phyloP scores from a whole-genome alignment of 92 coral and sea anemone species.

The Micromussa lordhowensis region DNA sequence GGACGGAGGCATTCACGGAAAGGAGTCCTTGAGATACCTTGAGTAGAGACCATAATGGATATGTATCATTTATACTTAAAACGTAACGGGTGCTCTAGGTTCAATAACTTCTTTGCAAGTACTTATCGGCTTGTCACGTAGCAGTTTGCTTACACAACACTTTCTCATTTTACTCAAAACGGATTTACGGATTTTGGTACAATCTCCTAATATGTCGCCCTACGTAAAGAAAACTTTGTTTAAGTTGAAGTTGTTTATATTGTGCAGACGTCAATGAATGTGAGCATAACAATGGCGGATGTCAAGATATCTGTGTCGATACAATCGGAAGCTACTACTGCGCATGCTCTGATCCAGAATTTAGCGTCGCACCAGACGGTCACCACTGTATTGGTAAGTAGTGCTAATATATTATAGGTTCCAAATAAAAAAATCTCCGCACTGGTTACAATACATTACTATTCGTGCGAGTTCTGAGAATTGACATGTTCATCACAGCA shows the following conservation, averaged over 20 bases:
- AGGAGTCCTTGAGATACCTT: too few species aligned
- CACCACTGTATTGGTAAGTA: conserved; percentile 65
- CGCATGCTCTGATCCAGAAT: conserved; percentile 80
- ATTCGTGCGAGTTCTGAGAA: not conserved
- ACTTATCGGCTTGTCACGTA: too few species aligned
- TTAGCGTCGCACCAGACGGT: conserved; percentile 60
- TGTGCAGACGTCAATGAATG: conserved; percentile 76
- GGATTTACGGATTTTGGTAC: too few species aligned
- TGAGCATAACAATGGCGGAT: conserved; percentile 63
- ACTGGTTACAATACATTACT: not conserved
- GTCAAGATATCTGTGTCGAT: conserved; percentile 77
- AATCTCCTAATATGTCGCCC: too few species aligned
- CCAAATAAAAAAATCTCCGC: not conserved
- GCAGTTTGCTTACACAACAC: too few species aligned
- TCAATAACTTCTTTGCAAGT: too few species aligned
- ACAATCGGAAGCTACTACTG: conserved; percentile 81
- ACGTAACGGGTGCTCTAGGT: too few species aligned
- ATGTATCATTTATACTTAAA: too few species aligned
- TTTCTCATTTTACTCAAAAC: too few species aligned
- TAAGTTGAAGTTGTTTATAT: not conserved
- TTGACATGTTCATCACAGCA: not conserved
- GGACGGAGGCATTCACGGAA: too few species aligned
- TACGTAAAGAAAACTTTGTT: not conserved
- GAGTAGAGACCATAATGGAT: too few species aligned
- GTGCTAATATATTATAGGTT: not conserved